Evolutionary conservation across 2,113 vertebrate genomes (phyloP), one percentile per base, ranked within the genome.

Genomic region (Pogona vitticeps): DNA sequence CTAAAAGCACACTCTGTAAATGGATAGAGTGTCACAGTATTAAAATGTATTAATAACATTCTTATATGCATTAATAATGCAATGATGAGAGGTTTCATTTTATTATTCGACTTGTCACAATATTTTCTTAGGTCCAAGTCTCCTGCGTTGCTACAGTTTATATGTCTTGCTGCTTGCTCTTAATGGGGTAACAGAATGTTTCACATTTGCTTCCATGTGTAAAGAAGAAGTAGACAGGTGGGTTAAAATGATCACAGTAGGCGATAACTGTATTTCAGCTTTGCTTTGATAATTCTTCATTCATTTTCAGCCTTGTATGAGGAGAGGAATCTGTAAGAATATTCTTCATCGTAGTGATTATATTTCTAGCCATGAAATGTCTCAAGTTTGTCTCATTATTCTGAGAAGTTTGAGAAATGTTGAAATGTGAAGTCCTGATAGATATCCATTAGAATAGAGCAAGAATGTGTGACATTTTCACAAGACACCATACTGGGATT

Each of bases 131-230:
- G 98, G 99, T 86, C 98, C 99, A 46, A 85, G 92, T 88, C 96
- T 99, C 76, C 96, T 99, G 82, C 95, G 97, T 40, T 97, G 95
- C 92, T 99, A 98, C 87, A 98, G 98, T 1, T 84, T 97, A 40
- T 99, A 99, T 42, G 98, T 99, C 75, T 95, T 99, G 8, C 97
- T 99, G 76, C 96, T 99, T 80, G 98, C 98, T 88, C 86, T 99
- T 80, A 99, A 99, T 63, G 99, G 99, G 58, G 95, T 99, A 61
- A 98, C 98, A 0, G 99, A 99, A 92, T 99, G 99, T 89, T 99
- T 99, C 89, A 98, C 97, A 0, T 99, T 97, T 96, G 98, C 98
- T 91, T 97, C 97, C 81, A 99, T 99, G 99, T 98, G 97, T 93
- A 97, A 98, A 92, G 95, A 98, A 80, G 97, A 99, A 84, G 97